Conservation (phyloP, 2,113 vertebrate genomes). For the Serinus canaria region DNA sequence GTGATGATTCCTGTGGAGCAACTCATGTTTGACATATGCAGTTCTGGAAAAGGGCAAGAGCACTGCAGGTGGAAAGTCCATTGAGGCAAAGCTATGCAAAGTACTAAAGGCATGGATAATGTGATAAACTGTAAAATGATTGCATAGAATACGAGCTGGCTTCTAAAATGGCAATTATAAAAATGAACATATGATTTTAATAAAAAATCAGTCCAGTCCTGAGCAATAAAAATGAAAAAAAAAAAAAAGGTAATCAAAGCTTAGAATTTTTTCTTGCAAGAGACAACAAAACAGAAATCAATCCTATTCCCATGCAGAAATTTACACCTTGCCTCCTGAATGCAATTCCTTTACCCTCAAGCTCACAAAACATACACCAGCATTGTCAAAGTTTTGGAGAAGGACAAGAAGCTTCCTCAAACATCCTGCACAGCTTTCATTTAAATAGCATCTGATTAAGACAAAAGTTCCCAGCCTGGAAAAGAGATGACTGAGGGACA, state of each 20-base stretch:
- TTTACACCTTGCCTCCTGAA: neutral
- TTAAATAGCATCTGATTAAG: neutral
- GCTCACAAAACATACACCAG: neutral
- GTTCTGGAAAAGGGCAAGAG: neutral
- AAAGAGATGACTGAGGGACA: neutral
- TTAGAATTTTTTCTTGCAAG: neutral
- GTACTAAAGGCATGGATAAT: neutral
- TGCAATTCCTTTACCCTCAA: neutral
- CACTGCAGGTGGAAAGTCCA: neutral
- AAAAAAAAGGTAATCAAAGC: neutral
- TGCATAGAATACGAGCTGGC: neutral
- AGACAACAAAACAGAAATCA: neutral
- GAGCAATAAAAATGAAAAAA: neutral
- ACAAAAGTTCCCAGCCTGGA: neutral
- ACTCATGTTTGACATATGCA: neutral
- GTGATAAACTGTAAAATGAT: neutral
- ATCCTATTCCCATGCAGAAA: neutral
- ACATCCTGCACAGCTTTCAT: neutral
- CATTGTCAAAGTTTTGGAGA: neutral
- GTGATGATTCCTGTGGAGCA: neutral
- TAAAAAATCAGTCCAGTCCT: neutral
- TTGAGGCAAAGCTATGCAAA: neutral
- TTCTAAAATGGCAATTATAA: neutral
- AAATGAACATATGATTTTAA: neutral
- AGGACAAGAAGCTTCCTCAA: neutral